A percentile compares a stretch with the other conserved stretches of the same genome.
phyloP scores from a whole-genome alignment of 1,140 invertebrate genomes.

The Chrysopa pallens region DNA sequence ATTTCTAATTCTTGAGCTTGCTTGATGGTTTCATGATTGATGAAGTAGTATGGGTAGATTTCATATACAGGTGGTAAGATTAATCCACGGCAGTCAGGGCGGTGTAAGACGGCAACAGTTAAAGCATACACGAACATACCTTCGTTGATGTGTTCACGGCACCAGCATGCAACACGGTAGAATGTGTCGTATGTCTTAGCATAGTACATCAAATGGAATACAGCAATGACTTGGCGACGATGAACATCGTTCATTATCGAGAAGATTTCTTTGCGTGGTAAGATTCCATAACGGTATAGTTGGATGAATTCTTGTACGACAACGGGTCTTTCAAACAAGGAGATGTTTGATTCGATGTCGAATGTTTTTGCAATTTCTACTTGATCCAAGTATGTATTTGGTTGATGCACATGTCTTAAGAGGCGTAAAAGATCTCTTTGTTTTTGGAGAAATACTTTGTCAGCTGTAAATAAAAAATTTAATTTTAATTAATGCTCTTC shows the following conservation, averaged over 20 bases:
- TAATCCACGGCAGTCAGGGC: slow-evolving; percentile 36
- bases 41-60: slow-evolving; percentile 39
- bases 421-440: slow-evolving; percentile 37
- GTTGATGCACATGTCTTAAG: slow-evolving; percentile 32
- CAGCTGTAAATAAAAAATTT: slow-evolving; percentile 17
- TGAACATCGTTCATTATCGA: slow-evolving; percentile 29
- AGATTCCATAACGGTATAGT: not conserved
- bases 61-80: slow-evolving; percentile 41
- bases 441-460: slow-evolving; percentile 29
- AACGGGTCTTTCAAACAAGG: slow-evolving; percentile 3
- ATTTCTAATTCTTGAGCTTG: slow-evolving; percentile 35
- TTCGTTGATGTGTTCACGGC: slow-evolving; percentile 32
- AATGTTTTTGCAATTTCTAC: slow-evolving; percentile 27
- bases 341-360: slow-evolving; percentile 28
- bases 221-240: slow-evolving; percentile 25
- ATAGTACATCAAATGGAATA: slow-evolving; percentile 37
- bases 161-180: slow-evolving; percentile 30
- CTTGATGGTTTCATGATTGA: slow-evolving; percentile 32
- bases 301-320: not conserved
- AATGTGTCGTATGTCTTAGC: slow-evolving; percentile 44
- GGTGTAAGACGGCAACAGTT: slow-evolving; percentile 36
- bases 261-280: slow-evolving; percentile 12
- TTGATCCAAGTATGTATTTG: slow-evolving; percentile 21
- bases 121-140: slow-evolving; percentile 37
- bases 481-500: no score